These are phyloP conservation scores for Clytia hemisphaerica DNA, from an alignment of 30 jellyfish, hydroid and myxozoan species.

Conservation along the genomic window DNA sequence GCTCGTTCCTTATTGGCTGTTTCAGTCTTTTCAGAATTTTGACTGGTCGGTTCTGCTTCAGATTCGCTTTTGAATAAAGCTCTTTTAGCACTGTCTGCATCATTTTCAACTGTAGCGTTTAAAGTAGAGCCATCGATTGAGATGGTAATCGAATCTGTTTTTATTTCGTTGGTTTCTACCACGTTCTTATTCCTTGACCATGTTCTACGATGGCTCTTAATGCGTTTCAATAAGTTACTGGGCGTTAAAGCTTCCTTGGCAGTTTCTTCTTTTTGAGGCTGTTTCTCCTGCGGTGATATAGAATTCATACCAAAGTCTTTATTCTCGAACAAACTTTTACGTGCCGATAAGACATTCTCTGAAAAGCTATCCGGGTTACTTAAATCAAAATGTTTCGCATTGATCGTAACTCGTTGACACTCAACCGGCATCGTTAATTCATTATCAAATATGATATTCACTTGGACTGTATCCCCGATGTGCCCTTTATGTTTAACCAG, in stretches of 20 bases:
- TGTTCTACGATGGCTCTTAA: constrained; percentile 31
- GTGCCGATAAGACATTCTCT: constrained; percentile 7
- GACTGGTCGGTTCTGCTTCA: too few species aligned
- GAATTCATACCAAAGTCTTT: constrained; percentile 12
- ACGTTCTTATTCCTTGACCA: constrained; percentile 28
- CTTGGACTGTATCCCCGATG: constrained; percentile 69
- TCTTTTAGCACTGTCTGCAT: too few species aligned
- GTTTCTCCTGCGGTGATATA: not conserved
- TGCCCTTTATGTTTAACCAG: constrained; percentile 72
- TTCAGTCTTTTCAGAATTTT: too few species aligned
- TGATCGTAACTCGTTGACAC: constrained; percentile 37
- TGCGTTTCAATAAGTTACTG: constrained; percentile 15
- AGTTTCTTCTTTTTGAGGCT: not conserved
- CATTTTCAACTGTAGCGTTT: too few species aligned
- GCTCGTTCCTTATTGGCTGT: too few species aligned
- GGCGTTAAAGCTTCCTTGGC: constrained; percentile 27
- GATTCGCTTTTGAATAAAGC: too few species aligned
- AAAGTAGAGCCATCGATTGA: too few species aligned
- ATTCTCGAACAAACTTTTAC: not conserved
- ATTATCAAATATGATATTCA: constrained; percentile 23
- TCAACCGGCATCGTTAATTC: constrained; percentile 26
- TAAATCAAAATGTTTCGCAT: constrained; percentile 1
- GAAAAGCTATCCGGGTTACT: constrained; percentile 14
- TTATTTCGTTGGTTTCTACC: too few species aligned
- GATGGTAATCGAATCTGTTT: too few species aligned